Percentiles rank a stretch among this genome's conserved stretches.
Conservation (phyloP, 2,113 vertebrate genomes). For the Anseranas semipalmata region DNA sequence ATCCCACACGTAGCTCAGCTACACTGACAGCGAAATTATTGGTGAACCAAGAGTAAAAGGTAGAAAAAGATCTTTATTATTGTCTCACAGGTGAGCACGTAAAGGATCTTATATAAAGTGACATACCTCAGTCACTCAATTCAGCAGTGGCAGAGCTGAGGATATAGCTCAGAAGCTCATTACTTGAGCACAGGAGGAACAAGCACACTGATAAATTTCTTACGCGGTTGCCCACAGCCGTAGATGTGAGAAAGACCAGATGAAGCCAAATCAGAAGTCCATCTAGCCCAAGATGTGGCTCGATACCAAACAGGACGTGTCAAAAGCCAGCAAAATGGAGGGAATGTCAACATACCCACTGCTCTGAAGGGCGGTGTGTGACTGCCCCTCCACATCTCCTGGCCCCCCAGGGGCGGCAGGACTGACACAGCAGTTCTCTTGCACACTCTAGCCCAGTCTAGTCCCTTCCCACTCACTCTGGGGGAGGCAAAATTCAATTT, state of each 20-base stretch:
- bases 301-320: not conserved
- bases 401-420: not conserved
- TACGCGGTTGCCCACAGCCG: not conserved
- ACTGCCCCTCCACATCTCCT: not conserved
- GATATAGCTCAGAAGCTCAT: not conserved
- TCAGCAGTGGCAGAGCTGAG: not conserved
- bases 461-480: not conserved
- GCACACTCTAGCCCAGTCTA: not conserved
- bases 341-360: accelerated
- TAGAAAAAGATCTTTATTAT: not conserved
- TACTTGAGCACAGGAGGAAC: not conserved
- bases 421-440: not conserved
- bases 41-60: not conserved
- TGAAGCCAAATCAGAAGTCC: not conserved
- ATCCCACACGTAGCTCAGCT: not conserved
- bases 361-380: not conserved
- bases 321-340: not conserved
- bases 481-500: not conserved
- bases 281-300: not conserved
- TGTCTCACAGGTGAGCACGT: not conserved
- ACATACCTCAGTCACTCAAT: not conserved
- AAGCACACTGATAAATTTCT: not conserved
- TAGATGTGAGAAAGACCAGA: not conserved
- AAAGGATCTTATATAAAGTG: not conserved
- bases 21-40: not conserved